Evolutionary conservation across 2,113 vertebrate genomes (phyloP), one percentile per base, ranked within the genome.

Genomic region (Aythya baeri): DNA sequence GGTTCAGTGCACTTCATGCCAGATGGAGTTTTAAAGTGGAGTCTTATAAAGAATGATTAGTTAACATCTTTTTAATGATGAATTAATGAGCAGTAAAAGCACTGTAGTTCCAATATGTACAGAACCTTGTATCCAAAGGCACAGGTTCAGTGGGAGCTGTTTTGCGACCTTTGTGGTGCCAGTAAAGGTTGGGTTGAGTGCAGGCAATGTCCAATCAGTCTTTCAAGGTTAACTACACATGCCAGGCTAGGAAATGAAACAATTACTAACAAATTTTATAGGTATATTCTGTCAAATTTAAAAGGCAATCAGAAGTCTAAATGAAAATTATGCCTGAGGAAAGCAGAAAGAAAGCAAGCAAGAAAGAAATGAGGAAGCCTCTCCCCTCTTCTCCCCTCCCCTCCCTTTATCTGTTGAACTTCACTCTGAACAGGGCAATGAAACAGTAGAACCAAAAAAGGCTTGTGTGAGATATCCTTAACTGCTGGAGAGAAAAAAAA

Each of bases 211-310:
- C 95, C 95, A 97, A 98, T 98, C 97, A 68, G 95, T 98, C 97
- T 97, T 98, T 97, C 97, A 98, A 98, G 97, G 97, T 98, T 98
- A 98, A 98, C 97, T 98, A 98, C 97, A 98, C 97, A 96, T 98
- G 98, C 97, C 98, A 98, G 81, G 88, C 93, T 93, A 80, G 96
- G 95, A 98, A 98, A 98, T 98, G 98, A 98, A 98, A 98, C 97
- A 98, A 98, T 98, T 97, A 98, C 96, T 97, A 97, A 98, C 76
- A 97, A 97, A 97, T 98, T 98, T 98, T 98, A 98, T 97, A 97
- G 97, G 93, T 97, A 96, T 97, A 97, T 97, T 98, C 93, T 96
- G 92, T 98, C 97, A 98, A 97, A 97, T 97, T 97, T 97, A 97
- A 98, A 98, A 98, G 97, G 96, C 91, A 98, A 90, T 97, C 96